Conservation (phyloP, 2,888 invertebrate genomes). For the Hydropsyche betteni region DNA sequence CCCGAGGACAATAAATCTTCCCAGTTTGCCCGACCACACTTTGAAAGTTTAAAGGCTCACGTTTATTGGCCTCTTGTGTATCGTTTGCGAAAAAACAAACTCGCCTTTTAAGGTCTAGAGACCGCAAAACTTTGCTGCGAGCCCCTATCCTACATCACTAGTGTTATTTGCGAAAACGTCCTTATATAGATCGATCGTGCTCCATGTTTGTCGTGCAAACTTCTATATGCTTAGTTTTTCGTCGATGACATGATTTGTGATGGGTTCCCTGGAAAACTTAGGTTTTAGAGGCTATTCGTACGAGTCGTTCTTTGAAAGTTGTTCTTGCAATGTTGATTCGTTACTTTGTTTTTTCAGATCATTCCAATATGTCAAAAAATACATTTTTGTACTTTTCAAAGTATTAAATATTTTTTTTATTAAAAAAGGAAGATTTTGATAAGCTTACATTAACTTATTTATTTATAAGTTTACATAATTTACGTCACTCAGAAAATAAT, state of each 20-base stretch:
- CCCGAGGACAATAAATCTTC: slow-evolving; percentile 30
- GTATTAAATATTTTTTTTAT: no score
- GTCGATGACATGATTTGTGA: slow-evolving; percentile 23
- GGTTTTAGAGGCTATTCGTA: no score
- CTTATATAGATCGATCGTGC: neutral
- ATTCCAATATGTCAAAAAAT: no score
- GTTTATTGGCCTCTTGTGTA: slow-evolving; percentile 47
- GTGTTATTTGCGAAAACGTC: slow-evolving; percentile 6
- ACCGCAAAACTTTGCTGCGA: slow-evolving; percentile 35
- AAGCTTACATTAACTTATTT: no score
- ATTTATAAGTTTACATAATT: no score
- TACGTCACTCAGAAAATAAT: no score
- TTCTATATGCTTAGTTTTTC: slow-evolving; percentile 1
- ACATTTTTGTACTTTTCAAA: no score
- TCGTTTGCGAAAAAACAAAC: slow-evolving; percentile 45
- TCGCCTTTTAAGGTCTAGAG: slow-evolving; percentile 39
- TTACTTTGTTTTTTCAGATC: no score
- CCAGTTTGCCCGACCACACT: slow-evolving; percentile 32
- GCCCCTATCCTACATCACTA: neutral
- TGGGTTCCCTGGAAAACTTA: neutral
- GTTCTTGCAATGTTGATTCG: no score
- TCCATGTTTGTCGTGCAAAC: slow-evolving; percentile 21
- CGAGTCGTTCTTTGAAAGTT: no score
- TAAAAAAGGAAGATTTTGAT: no score
- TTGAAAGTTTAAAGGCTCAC: slow-evolving; percentile 46